Conservation (phyloP, 2,797 vertebrate species). For the Alauda arvensis region DNA sequence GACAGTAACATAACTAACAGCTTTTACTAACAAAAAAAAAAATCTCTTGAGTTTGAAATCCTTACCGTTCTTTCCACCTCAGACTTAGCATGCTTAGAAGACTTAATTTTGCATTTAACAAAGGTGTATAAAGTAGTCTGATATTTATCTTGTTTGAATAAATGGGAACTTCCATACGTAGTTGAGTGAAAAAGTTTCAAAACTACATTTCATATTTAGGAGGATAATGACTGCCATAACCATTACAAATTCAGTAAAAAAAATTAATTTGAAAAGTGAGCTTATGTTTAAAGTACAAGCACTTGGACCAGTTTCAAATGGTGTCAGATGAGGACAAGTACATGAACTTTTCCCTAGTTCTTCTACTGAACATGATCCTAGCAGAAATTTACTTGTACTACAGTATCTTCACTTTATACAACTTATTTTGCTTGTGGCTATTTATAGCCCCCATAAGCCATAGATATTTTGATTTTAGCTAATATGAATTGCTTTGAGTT, state of each 20-base stretch:
- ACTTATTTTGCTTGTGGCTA: not conserved
- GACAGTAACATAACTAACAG: not conserved
- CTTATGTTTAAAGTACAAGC: not conserved
- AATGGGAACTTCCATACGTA: not conserved
- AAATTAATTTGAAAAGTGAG: not conserved
- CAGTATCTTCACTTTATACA: not conserved
- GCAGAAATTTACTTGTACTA: not conserved
- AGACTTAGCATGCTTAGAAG: not conserved
- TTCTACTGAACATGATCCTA: not conserved
- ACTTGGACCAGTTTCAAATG: not conserved
- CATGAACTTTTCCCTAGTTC: not conserved
- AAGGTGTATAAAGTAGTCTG: not conserved
- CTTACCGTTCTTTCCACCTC: not conserved
- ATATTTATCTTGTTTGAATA: not conserved
- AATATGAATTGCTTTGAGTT: not conserved
- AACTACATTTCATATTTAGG: not conserved
- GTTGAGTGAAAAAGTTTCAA: not conserved
- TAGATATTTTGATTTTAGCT: not conserved
- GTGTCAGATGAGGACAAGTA: not conserved
- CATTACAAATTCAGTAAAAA: not conserved
- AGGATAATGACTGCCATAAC: not conserved
- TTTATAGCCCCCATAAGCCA: not conserved
- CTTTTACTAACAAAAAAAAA: not conserved
- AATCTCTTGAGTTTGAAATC: not conserved
- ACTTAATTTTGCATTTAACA: not conserved